A percentile compares a stretch with the other conserved stretches of the same genome.
phyloP scores from a whole-genome alignment of 2,888 invertebrate genomes.

The Antheraea yamamai region DNA sequence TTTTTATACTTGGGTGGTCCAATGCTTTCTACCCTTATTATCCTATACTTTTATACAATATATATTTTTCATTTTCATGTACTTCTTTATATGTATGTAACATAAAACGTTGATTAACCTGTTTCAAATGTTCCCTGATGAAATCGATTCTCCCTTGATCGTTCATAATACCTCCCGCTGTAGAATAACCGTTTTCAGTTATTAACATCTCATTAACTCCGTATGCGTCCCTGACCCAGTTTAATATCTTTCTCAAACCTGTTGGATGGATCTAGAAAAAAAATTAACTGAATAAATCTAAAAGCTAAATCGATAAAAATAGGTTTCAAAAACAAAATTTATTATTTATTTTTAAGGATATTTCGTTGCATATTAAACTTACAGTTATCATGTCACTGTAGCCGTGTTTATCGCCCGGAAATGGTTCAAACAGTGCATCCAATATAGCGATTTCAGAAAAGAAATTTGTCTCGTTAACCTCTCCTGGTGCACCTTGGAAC shows the following conservation, averaged over 20 bases:
- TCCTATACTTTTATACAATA: background rate
- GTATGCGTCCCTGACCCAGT: background rate
- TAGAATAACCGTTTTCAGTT: background rate
- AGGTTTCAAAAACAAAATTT: too few species aligned
- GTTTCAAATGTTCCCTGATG: background rate
- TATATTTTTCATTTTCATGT: too few species aligned
- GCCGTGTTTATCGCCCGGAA: background rate
- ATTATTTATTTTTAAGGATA: too few species aligned
- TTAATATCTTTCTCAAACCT: background rate
- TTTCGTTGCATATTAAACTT: background rate
- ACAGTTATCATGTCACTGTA: background rate
- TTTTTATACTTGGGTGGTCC: background rate
- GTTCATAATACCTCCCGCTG: background rate
- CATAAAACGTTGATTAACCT: background rate
- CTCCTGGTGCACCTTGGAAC: background rate
- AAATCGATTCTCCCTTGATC: background rate
- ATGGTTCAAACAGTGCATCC: background rate
- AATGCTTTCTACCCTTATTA: background rate
- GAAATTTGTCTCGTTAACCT: background rate
- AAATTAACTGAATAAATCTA: background rate
- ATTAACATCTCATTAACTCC: background rate
- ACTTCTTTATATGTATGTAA: background rate
- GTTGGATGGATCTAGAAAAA: background rate
- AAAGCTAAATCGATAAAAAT: background rate
- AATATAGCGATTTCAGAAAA: background rate